A percentile compares a stretch with the other conserved stretches of the same genome.
These are phyloP conservation scores for Campopleginae sp. DNA, from an alignment of 2,888 invertebrate genomes.

Conservation along the genomic window DNA sequence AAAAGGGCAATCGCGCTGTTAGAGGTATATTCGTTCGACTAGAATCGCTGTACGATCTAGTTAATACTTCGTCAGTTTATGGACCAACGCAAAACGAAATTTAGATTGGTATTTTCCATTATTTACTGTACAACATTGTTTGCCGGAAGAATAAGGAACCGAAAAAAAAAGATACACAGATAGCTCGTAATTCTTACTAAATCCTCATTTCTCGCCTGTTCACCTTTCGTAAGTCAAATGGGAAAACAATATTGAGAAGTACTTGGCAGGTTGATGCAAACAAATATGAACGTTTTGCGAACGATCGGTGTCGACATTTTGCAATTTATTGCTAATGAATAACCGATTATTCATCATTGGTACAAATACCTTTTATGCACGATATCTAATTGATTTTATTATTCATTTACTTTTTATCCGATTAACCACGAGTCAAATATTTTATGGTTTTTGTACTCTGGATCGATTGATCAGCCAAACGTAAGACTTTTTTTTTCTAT, in stretches of 20 bases:
- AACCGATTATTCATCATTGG: slow-evolving; percentile 11
- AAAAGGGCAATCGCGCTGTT: slow-evolving; percentile 70
- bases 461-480: slow-evolving; percentile 40
- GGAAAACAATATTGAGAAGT: slow-evolving; percentile 43
- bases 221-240: neutral
- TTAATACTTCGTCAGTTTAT: slow-evolving; percentile 77
- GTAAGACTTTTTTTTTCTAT: slow-evolving; percentile 6
- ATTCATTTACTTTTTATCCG: neutral
- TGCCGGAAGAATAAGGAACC: slow-evolving; percentile 37
- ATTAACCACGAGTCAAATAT: slow-evolving; percentile 32
- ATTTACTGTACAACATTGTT: slow-evolving; percentile 41
- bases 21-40: slow-evolving; percentile 83
- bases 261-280: slow-evolving; percentile 47
- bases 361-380: slow-evolving; percentile 23
- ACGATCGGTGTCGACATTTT: slow-evolving; percentile 12
- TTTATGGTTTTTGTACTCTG: slow-evolving; percentile 61
- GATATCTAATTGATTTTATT: slow-evolving; percentile 22
- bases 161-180: slow-evolving; percentile 24
- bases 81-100: slow-evolving; percentile 69
- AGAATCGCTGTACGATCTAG: slow-evolving; percentile 82
- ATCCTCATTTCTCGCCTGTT: neutral
- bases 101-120: slow-evolving; percentile 36
- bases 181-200: slow-evolving; percentile 11
- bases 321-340: slow-evolving; percentile 6
- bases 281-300: neutral